Evolutionary conservation across 2,113 vertebrate species (phyloP).

Genomic region (Probosciger aterrimus): DNA sequence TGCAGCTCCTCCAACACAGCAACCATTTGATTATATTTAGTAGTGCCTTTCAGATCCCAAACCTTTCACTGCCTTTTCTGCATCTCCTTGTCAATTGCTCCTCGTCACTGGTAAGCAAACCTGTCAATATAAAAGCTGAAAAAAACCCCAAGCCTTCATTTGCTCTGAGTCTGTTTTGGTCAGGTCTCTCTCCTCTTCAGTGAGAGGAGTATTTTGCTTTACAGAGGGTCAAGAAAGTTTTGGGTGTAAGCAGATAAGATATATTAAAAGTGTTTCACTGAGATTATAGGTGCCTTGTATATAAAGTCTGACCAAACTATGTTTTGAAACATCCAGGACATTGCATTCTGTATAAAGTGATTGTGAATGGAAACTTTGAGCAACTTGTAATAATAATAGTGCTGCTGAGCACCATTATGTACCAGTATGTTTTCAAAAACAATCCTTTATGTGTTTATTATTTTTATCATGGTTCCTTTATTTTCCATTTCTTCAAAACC

Average conservation of each 20-base stretch:
- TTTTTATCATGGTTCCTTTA: not conserved
- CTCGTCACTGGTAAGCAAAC: not conserved
- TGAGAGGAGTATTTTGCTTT: not conserved
- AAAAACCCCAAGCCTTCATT: not conserved
- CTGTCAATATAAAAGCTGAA: not conserved
- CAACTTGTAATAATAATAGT: not conserved
- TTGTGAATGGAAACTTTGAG: conserved; percentile 22
- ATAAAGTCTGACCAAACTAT: not conserved
- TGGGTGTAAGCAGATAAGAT: not conserved
- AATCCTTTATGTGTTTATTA: not conserved
- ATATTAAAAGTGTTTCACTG: not conserved
- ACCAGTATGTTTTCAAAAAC: not conserved
- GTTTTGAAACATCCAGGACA: conserved; percentile 20
- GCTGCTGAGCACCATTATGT: not conserved
- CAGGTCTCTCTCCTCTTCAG: not conserved
- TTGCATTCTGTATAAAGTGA: not conserved
- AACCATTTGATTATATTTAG: not conserved
- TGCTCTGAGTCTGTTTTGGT: not conserved
- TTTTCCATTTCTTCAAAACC: not conserved
- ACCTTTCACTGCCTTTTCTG: not conserved
- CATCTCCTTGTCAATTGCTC: not conserved
- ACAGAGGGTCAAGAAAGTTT: not conserved
- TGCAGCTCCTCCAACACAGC: conserved; percentile 6
- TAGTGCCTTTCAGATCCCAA: not conserved
- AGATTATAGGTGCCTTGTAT: not conserved